A percentile compares a stretch with the other conserved stretches of the same genome.
phyloP scores from a whole-genome alignment of 2,113 vertebrate genomes.

The Gymnocephalus cernua region DNA sequence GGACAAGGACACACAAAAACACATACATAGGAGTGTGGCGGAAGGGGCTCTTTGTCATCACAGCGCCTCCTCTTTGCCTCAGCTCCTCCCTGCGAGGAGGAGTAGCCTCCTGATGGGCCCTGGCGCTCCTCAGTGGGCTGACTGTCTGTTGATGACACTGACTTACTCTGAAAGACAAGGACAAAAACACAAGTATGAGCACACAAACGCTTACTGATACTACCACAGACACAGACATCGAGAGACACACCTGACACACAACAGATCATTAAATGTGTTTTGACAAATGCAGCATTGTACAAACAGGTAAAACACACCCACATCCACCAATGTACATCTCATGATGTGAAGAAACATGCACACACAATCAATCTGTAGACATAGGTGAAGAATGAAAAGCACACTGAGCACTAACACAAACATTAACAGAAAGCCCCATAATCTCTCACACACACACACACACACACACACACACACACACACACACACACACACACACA shows the following conservation, averaged over 20 bases:
- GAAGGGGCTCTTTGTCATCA: slow-evolving; percentile 90
- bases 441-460: slow-evolving; percentile 25
- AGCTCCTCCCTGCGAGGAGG: slow-evolving; percentile 83
- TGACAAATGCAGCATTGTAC: slow-evolving; percentile 6
- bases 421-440: slow-evolving; percentile 2
- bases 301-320: slow-evolving; percentile 7
- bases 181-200: slow-evolving; percentile 18
- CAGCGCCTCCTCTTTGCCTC: slow-evolving; percentile 92
- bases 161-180: slow-evolving; percentile 82
- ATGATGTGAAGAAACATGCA: slow-evolving; percentile 24
- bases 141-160: slow-evolving; percentile 86
- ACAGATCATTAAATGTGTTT: background rate
- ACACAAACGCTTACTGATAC: background rate
- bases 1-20: slow-evolving; percentile 5
- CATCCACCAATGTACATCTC: background rate
- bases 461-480: slow-evolving; percentile 18
- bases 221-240: background rate
- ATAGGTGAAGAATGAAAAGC: slow-evolving; percentile 4
- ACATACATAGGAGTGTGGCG: slow-evolving; percentile 87
- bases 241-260: background rate
- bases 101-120: slow-evolving; percentile 89
- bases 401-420: background rate
- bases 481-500: slow-evolving; percentile 23
- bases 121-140: slow-evolving; percentile 87
- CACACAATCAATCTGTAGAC: slow-evolving; percentile 18